Base-by-base conservation (phyloP, 23 tunicate genomes). In the Styela clava region DNA sequence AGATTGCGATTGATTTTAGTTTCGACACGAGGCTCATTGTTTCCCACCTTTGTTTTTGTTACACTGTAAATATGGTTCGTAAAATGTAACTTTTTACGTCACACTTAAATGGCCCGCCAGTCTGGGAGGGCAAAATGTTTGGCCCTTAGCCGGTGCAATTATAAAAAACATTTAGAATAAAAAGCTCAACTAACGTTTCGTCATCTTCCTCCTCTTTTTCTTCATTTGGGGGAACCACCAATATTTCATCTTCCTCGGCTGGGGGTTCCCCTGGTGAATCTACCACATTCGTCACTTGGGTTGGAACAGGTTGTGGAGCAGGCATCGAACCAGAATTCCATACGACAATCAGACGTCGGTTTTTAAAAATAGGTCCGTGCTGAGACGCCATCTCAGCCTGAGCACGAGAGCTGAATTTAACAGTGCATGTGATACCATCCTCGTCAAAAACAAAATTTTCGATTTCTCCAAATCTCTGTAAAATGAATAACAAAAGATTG, bases 401-500 rank as follows among this genome's bases (percentile, higher is more conserved):
- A 18, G 79, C 87, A 34, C 99, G 73, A 35, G 89, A 78, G 29
- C 87, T 82, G 79, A 82, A 95, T 37, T 95, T 91, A 52, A 95
- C 79, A 34, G 81, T 83, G 78, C 88, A 90, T 19, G 89, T 82
- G 72, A 83, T 74, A 9, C 82, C 89, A 28, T 90, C 92, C n/a
- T 95, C 99, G 74, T 74, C 89, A 62, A 85, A 95, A 0, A 74
- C 31, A 44, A 82, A 83, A 21, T 64, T 80, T 52, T 87, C 92
- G 32, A 95, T 79, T 64, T 95, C 99, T 1, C 99, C 99, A 61
- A 86, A 86, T n/a, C 84, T 79, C 97, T 92, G 74, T 31, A 68
- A 29, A 28, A 71, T 26, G 31, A 65, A 65, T 5, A 37, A 30
- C 24, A 82, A 21, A 5, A 35, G 29, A 22, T 24, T 12, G 28